Evolutionary conservation across 2,113 vertebrate species (phyloP), one percentile per base, ranked within the genome.

Genomic region (Mastomys natalensis): DNA sequence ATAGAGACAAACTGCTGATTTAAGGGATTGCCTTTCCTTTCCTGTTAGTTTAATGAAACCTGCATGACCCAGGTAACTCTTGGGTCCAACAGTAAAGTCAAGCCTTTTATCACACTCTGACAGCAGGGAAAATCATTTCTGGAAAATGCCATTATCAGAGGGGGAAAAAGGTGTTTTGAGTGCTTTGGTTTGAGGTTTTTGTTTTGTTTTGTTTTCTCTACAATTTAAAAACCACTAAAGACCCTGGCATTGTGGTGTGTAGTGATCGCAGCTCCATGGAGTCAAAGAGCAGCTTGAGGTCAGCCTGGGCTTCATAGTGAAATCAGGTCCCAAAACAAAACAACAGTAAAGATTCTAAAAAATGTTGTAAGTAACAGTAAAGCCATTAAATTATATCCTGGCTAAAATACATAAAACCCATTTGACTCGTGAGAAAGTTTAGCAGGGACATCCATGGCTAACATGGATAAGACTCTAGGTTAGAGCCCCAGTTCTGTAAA

Each of bases 181-280:
- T 10, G 55, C 53, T 94, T 77, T 62, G 22, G 45, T 64, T 95
- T 86, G 40, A 92, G 66, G 43, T 88, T 90, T 24, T 62, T 62
- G 53, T 16, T 55, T 55, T 55, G 53, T 64, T 9, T 64, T 64
- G 22, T 64, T 26, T 95, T 90, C 37, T 74, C 93, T 51, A 90
- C 34, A 68, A 94, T 97, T 95, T 94, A 64, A 92, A 97, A 97
- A 78, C 51, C 74, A 91, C 66, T 15, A 68, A 91, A 45, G 34
- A 93, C 51, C n/a, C 77, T 76, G 11, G 11, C 34, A 22, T 26
- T n/a, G 12, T 26, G 1, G 40, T 17, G 4, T 3, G 3, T 3
- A 26, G n/a, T n/a, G 45, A 48, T 77, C 73, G 11, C 29, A 90
- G 73, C 11, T 16, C 4, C 1, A 7, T 34, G 43, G 10, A 77